Evolutionary conservation across 2,113 vertebrate species (phyloP).

Genomic region (Callithrix jacchus): DNA sequence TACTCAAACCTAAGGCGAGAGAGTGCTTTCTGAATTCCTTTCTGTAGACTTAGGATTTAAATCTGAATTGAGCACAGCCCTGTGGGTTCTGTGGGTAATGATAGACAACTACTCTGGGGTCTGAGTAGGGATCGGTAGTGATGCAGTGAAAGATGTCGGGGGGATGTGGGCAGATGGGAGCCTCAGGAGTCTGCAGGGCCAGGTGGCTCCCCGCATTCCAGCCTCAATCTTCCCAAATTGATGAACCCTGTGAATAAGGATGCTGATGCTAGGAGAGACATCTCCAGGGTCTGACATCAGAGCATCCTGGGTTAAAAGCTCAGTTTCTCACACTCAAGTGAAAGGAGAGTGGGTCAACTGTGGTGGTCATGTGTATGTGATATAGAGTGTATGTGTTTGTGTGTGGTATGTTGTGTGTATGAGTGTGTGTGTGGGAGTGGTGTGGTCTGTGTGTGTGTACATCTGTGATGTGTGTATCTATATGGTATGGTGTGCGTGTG

Average conservation of each 20-base stretch:
- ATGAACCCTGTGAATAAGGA: neutral
- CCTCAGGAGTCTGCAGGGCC: neutral
- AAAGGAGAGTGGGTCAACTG: neutral
- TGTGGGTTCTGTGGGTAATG: neutral
- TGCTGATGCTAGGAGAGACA: neutral
- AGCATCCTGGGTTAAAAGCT: neutral
- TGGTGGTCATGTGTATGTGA: neutral
- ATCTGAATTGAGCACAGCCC: neutral
- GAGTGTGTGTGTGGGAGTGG: too few species aligned
- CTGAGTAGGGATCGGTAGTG: neutral
- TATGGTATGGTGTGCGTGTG: neutral
- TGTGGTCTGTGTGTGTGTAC: neutral
- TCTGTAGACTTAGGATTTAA: neutral
- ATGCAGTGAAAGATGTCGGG: accelerated
- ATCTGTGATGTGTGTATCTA: neutral
- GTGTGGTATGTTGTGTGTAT: neutral
- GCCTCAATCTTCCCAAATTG: accelerated
- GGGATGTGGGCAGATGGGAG: too few species aligned
- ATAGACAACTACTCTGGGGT: too few species aligned
- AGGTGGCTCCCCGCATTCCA: neutral
- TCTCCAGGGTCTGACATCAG: neutral
- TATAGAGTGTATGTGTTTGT: neutral
- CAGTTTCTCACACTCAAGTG: neutral
- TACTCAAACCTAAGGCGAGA: neutral
- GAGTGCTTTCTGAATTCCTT: neutral